phyloP scores from a whole-genome alignment of 2,888 invertebrate species.

The Ditula angustiorana region DNA sequence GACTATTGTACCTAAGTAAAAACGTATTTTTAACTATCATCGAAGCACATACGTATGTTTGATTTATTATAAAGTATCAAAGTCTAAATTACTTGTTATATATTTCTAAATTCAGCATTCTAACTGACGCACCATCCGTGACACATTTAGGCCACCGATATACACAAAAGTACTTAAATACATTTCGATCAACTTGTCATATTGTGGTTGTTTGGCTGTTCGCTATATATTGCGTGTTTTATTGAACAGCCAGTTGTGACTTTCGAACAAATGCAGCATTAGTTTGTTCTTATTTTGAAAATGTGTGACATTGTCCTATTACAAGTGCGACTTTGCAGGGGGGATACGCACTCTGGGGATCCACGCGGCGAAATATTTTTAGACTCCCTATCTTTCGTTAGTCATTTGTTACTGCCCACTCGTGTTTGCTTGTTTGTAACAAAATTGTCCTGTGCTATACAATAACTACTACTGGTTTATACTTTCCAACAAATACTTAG shows the following conservation, averaged over 20 bases:
- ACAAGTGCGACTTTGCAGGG: conserved; percentile 56
- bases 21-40: conserved; percentile 5
- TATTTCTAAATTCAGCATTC: conserved; percentile 54
- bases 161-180: conserved; percentile 46
- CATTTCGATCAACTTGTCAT: neutral
- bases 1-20: too few species aligned
- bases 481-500: neutral
- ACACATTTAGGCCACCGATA: conserved; percentile 76
- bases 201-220: conserved; percentile 1
- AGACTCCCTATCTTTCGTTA: conserved; percentile 67
- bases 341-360: conserved; percentile 55
- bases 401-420: conserved; percentile 59
- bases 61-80: neutral
- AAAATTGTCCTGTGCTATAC: neutral
- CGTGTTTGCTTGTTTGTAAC: conserved; percentile 40
- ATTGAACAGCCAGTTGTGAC: neutral
- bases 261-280: conserved; percentile 2
- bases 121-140: conserved; percentile 65
- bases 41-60: neutral
- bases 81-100: conserved; percentile 6
- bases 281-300: neutral
- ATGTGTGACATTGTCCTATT: neutral
- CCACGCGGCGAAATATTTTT: conserved; percentile 75
- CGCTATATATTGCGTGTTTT: conserved; percentile 39
- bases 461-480: conserved; percentile 7